Evolutionary conservation across 92 coral and sea anemone genomes (phyloP), one percentile per base, ranked within the genome.

Genomic region (Virgularia gustaviana): DNA sequence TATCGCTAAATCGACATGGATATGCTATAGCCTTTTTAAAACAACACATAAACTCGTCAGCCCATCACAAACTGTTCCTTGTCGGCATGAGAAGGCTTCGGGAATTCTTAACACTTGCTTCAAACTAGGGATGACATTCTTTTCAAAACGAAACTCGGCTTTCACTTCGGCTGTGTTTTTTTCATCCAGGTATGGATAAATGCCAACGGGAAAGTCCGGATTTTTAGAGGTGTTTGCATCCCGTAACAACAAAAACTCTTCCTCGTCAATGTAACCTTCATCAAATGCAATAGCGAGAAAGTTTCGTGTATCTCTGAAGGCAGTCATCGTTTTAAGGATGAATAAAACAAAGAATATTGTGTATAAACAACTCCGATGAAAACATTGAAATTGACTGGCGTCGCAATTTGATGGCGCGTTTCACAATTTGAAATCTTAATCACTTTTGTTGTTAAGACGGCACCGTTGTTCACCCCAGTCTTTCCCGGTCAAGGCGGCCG

Each of bases 1-100:
- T 56, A 56, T 56, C 63, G 1, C 36, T 28, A 27, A 28, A 56
- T 54, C 60, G 60, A 54, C 60, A 54, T 59, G 65, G 65, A 18
- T 59, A 59, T 31, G 65, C 65, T n/a, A n/a, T n/a, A 59, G 65
- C 3, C 65, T 39, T 6, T 59, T 59, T n/a, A 59, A 29, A 0
- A 59, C 27, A 1, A 59, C 36, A 18, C 65, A 59, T 27, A 59
- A 44, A 20, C 65, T 44, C 36, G 32, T 29, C 10, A 59, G 42
- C 36, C 65, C 65, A 59, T 39, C 32, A 59, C 65, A 59, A 29
- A 27, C 36, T 59, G 65, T 59, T 59, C 65, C 36, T 59, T 59
- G 65, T 33, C 24, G 65, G 65, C 65, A 59, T 29, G 32, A n/a
- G 22, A 59, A 32, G n/a, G 29, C 22, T 20, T 31, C 35, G 42